Base-by-base conservation (phyloP, 2,888 invertebrate species). In the Sinopyrophorus schimmeli region DNA sequence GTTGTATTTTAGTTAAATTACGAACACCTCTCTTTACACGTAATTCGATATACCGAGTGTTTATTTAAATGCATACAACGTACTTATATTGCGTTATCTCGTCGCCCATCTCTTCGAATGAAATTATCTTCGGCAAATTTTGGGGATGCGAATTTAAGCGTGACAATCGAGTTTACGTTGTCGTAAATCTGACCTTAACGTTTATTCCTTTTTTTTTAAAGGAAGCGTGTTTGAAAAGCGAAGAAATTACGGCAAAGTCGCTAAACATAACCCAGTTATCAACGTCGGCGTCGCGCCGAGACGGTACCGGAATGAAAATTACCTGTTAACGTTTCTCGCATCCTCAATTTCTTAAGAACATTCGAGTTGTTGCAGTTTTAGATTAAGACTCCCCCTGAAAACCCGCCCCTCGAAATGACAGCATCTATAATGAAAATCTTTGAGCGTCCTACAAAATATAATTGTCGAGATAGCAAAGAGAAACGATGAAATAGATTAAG, bases 181-280 rank as follows among this genome's bases (percentile, higher is more conserved):
- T 14, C 34, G 34, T 34, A 34, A 34, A 34, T 34, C 34, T 34
- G 34, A 34, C 34, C 34, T 20, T 34, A 20, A 16, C 21, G 21
- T 20, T 34, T 34, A 21, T 34, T 34, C 34, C 5, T 9, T 16
- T 34, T 21, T 21, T 34, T 14, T n/a, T 12, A 12, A 14, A 34
- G 20, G 32, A 18, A 18, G 21, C 21, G 34, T 16, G 35, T 24
- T 20, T 14, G 35, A 23, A 18, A 35, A 24, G 11, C 35, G 35
- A 16, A 9, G 17, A 20, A 24, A 35, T 34, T 34, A 34, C 34
- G 12, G 44, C 9, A 35, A 14, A 46, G 53, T 41, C 47, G 46
- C 44, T 41, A 47, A 51, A 47, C 44, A 54, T 59, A 60, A 60
- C 58, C 54, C 52, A 58, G 60, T 60, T 60, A 60, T 50, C 52